Percentiles rank a stretch among this genome's conserved stretches.
Evolutionary conservation across 2,888 invertebrate species (phyloP).

Genomic region (Lasioglossum figueresi): DNA sequence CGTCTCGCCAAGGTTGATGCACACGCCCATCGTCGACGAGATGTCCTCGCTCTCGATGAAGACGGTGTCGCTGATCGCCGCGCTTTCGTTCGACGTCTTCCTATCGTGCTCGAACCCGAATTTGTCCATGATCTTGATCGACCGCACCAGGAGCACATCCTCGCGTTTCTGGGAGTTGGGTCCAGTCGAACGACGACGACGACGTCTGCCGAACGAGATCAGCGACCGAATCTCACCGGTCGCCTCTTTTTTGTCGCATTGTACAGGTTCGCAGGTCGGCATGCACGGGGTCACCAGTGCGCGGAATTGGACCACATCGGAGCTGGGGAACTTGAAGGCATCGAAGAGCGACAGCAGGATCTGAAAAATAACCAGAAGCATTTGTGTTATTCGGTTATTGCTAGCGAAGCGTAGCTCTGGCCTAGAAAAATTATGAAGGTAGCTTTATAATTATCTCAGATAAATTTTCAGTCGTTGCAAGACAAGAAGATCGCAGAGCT

Average conservation of each 20-base stretch:
- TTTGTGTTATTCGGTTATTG: too few species aligned
- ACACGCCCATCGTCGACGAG: constrained; percentile 85
- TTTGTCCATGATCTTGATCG: constrained; percentile 96
- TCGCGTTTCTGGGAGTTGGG: constrained; percentile 88
- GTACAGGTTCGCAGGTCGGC: constrained; percentile 96
- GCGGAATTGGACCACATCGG: constrained; percentile 97
- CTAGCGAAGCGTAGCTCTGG: too few species aligned
- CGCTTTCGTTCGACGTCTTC: constrained; percentile 74
- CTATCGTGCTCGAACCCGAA: constrained; percentile 91
- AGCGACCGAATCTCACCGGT: constrained; percentile 93
- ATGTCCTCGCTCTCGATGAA: constrained; percentile 88
- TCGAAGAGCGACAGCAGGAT: constrained; percentile 95
- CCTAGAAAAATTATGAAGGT: too few species aligned
- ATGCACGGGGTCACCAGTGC: constrained; percentile 97
- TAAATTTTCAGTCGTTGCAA: too few species aligned
- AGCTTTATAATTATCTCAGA: too few species aligned
- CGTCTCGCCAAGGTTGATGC: constrained; percentile 92
- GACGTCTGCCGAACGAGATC: constrained; percentile 92
- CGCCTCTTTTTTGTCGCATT: constrained; percentile 93
- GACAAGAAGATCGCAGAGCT: too few species aligned
- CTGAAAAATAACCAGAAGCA: constrained; percentile 84
- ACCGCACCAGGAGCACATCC: constrained; percentile 94
- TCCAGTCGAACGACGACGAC: constrained; percentile 86
- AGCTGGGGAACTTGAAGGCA: constrained; percentile 98
- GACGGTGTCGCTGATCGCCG: constrained; percentile 88